Evolutionary conservation across 2,113 vertebrate species (phyloP), one percentile per base, ranked within the genome.

Genomic region (Psettodes erumei): DNA sequence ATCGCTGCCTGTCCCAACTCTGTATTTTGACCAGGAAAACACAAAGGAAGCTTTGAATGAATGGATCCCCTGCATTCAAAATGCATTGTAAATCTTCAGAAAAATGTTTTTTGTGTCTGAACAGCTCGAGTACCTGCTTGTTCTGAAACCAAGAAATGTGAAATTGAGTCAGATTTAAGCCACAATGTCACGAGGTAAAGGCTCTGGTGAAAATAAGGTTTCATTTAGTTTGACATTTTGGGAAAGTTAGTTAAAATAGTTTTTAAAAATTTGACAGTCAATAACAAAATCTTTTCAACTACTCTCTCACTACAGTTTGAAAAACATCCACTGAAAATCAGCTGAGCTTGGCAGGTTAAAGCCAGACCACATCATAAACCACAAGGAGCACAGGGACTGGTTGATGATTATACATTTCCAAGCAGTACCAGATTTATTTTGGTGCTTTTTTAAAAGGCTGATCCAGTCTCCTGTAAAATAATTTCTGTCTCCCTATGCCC

Each of bases 1-100:
- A 62, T 61, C 47, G 55, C 25, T 50, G 50, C 35, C 71, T n/a
- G 21, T 47, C 23, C 32, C 27, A 30, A 61, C 23, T 38, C 28
- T 67, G 28, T 30, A 12, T 55, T 55, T 27, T 32, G 12, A 67
- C 19, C 30, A 16, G 1, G 27, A 48, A 54, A 40, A 69, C 27
- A 19, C 25, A 10, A 32, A 61, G 21, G 28, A 59, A 47, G 27
- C 54, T 5, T 18, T 37, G 3, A 42, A 61, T 25, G 8, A 53
- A 56, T 18, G 45, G 60, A 51, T 27, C 12, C 15, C 18, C 25
- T 28, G 12, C 48, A 27, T 28, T 27, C 12, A 16, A n/a, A n/a
- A n/a, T n/a, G n/a, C n/a, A n/a, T n/a, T n/a, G n/a, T n/a, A 27
- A 40, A 15, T 19, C 23, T 18, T 42, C 7, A 5, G 15, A 18